Conservation (phyloP, 2,113 vertebrate species). For the Callospermophilus lateralis region DNA sequence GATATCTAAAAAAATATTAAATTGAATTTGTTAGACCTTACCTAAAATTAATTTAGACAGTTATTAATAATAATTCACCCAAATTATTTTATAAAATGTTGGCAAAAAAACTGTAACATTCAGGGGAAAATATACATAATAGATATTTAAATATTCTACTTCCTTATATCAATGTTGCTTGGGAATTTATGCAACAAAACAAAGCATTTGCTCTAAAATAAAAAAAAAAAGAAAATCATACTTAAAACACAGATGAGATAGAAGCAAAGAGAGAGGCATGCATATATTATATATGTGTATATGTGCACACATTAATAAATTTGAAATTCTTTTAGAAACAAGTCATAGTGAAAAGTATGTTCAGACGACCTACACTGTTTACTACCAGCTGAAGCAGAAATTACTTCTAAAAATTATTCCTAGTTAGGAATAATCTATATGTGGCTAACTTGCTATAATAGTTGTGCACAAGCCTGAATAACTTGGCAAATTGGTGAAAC, state of each 20-base stretch:
- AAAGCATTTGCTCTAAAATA: neutral
- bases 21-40: constrained; percentile 1
- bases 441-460: constrained; percentile 52
- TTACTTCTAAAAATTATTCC: constrained; percentile 61
- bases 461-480: constrained; percentile 44
- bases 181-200: neutral
- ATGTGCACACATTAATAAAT: neutral
- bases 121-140: constrained; percentile 7
- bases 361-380: neutral
- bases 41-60: neutral
- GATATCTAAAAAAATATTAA: constrained; percentile 22
- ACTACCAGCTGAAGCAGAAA: constrained; percentile 67
- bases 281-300: neutral
- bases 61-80: constrained; percentile 17
- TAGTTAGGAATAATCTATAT: constrained; percentile 41
- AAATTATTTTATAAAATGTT: neutral
- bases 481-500: neutral
- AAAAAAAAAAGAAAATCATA: neutral
- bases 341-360: neutral
- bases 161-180: neutral
- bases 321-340: neutral
- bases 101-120: constrained; percentile 27
- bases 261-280: neutral
- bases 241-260: constrained; percentile 7
- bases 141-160: constrained; percentile 40